phyloP scores from a whole-genome alignment of 2,113 vertebrate genomes.

The Daphoenositta chrysoptera region DNA sequence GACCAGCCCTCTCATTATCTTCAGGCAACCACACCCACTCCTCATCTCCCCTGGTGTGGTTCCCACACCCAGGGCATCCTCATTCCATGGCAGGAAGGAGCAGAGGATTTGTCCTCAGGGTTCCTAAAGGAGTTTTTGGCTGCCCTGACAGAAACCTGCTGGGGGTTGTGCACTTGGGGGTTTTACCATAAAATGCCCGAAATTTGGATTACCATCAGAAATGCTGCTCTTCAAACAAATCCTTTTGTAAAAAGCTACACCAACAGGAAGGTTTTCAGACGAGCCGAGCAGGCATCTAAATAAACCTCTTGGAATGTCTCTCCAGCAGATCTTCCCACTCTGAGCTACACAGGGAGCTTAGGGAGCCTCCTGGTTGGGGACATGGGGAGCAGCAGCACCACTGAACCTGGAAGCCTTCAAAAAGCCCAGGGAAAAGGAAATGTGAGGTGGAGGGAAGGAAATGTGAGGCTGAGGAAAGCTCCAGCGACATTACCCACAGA shows the following conservation, averaged over 20 bases:
- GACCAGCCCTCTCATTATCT: not conserved
- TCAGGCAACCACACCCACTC: not conserved
- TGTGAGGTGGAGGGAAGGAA: not conserved
- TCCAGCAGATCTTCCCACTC: not conserved
- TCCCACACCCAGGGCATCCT: not conserved
- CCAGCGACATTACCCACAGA: not conserved
- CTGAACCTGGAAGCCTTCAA: not conserved
- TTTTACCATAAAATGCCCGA: not conserved
- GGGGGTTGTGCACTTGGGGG: no score
- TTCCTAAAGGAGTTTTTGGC: not conserved
- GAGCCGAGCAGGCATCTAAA: not conserved
- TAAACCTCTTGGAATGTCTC: not conserved
- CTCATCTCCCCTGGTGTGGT: not conserved
- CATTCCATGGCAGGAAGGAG: not conserved
- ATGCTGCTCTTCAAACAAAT: not conserved
- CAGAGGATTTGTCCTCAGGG: not conserved
- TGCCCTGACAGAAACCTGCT: not conserved
- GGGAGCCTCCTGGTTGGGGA: rapidly evolving
- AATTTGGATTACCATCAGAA: not conserved
- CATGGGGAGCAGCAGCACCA: rapidly evolving
- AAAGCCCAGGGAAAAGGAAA: not conserved
- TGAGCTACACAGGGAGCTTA: rapidly evolving
- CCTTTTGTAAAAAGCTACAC: not conserved
- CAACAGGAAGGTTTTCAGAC: not conserved
- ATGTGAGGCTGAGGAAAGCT: not conserved